Percentiles rank a stretch among this genome's conserved stretches.
Conservation (phyloP, 2,888 invertebrate genomes). For the Pardosa pseudoannulata region DNA sequence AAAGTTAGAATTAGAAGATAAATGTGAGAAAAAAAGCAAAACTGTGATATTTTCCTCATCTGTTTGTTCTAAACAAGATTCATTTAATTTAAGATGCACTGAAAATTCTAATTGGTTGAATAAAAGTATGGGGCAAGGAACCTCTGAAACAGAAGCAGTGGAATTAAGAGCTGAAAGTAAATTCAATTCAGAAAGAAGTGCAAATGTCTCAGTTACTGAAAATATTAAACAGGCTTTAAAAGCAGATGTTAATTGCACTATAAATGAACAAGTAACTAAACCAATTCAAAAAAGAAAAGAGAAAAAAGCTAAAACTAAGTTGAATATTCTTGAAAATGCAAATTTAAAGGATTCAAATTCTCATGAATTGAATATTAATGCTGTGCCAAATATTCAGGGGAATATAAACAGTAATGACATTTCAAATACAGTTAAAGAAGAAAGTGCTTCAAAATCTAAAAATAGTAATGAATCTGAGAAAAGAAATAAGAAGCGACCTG, state of each 20-base stretch:
- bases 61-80: not conserved
- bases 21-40: conserved; percentile 4
- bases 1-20: conserved; percentile 85
- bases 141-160: no score
- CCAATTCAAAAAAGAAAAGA: conserved; percentile 85
- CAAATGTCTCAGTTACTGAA: no score
- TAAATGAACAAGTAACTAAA: conserved; percentile 25
- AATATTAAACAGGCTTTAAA: no score
- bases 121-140: no score
- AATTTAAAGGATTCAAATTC: not conserved
- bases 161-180: no score
- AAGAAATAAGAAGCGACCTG: conserved; percentile 82
- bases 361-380: not conserved
- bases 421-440: not conserved
- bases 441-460: conserved; percentile 74
- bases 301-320: conserved; percentile 81
- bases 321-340: no score
- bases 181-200: no score
- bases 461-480: conserved; percentile 76
- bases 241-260: no score
- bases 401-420: not conserved
- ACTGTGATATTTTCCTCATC: not conserved
- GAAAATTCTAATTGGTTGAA: no score
- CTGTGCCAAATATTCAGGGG: not conserved
- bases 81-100: not conserved